Evolutionary conservation across 2,888 invertebrate species (phyloP).

Genomic region (Conus canariensis): DNA sequence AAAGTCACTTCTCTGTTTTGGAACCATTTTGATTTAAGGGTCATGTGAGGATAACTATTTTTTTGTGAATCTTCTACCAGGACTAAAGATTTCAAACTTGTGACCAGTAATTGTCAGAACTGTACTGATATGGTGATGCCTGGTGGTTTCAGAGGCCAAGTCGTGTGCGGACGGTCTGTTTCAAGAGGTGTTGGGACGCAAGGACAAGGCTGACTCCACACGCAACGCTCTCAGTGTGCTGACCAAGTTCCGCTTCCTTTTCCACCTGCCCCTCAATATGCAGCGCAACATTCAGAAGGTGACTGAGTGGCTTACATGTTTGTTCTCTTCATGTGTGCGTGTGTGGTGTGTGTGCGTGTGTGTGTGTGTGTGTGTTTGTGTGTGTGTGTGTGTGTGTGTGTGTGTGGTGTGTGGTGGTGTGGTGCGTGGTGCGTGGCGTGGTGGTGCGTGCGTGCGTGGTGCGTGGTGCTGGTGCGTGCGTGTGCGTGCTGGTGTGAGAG

Average conservation of each 20-base stretch:
- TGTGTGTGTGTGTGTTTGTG: not conserved
- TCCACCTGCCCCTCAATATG: slow-evolving; percentile 96
- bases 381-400: not conserved
- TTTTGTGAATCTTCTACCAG: no score
- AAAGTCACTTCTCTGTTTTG: no score
- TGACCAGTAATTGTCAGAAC: no score
- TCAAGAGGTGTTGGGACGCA: slow-evolving; percentile 92
- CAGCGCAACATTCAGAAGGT: slow-evolving; percentile 93
- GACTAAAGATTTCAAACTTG: no score
- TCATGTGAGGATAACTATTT: no score
- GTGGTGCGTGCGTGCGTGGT: not conserved
- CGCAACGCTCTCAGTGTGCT: slow-evolving; percentile 95
- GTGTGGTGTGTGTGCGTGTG: slow-evolving; percentile 5
- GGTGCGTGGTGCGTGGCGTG: not conserved
- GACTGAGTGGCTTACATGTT: not conserved
- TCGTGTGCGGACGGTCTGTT: slow-evolving; percentile 94
- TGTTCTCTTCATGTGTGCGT: not conserved
- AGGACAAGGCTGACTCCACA: slow-evolving; percentile 97
- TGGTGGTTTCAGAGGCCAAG: slow-evolving; percentile 86
- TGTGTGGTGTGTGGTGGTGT: not conserved
- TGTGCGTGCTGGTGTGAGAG: not conserved
- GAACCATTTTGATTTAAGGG: no score
- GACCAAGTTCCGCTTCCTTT: slow-evolving; percentile 95
- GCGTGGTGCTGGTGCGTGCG: not conserved
- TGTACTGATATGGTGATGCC: no score